phyloP scores from a whole-genome alignment of 2,888 invertebrate species.

The Ptychoptera contaminata region DNA sequence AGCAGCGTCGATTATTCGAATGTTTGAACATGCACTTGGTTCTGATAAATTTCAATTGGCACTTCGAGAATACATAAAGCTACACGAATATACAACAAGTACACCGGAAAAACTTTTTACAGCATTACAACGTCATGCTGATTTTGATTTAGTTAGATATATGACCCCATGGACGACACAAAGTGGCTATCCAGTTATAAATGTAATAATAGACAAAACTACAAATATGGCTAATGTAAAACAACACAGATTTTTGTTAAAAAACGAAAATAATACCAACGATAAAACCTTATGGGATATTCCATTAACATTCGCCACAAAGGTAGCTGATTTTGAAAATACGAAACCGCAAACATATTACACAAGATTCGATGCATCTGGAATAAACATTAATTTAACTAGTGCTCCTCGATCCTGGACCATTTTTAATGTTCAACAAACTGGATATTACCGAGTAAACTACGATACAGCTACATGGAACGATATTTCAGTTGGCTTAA shows the following conservation, averaged over 20 bases:
- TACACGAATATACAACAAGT: conserved; percentile 6
- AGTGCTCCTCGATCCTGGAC: conserved; percentile 30
- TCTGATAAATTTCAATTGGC: conserved; percentile 35
- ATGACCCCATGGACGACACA: conserved; percentile 40
- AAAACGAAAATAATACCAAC: not conserved
- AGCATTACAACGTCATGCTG: not conserved
- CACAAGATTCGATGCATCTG: too few relatives aligned
- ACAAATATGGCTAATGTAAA: not conserved
- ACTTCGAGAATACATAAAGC: conserved; percentile 36
- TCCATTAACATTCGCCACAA: conserved; percentile 4
- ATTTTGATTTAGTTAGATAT: not conserved
- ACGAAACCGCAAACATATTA: not conserved
- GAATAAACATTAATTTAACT: not conserved
- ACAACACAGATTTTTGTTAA: not conserved
- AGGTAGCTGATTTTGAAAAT: not conserved
- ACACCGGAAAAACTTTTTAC: conserved; percentile 1
- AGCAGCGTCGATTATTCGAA: conserved; percentile 47
- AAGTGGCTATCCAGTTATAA: conserved; percentile 47
- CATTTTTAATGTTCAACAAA: conserved; percentile 42
- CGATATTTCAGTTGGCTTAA: conserved; percentile 32
- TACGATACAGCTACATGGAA: conserved; percentile 45
- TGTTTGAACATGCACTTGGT: conserved; percentile 49
- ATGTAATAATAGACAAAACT: conserved; percentile 21
- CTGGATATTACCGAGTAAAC: conserved; percentile 49
- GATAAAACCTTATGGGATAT: conserved; percentile 5